Percentiles rank a stretch among this genome's conserved stretches.
These are phyloP conservation scores for Phodopus roborovskii DNA, from an alignment of 2,113 vertebrate genomes.

Conservation along the genomic window DNA sequence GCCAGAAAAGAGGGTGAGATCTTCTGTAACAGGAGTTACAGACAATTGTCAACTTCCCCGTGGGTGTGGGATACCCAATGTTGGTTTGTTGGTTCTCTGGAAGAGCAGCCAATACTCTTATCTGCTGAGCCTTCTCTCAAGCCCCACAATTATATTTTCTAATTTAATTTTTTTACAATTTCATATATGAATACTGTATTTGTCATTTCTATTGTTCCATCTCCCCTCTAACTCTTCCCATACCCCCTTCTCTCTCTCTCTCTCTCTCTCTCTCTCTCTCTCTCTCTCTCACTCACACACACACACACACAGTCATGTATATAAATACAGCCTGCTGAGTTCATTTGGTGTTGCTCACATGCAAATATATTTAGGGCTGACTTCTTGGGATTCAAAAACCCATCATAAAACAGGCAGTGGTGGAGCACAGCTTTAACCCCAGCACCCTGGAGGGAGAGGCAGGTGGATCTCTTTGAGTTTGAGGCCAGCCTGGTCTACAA, in stretches of 20 bases:
- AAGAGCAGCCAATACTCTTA: background rate
- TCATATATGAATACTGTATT: background rate
- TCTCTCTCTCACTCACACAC: no score
- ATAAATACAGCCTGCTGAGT: background rate
- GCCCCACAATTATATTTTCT: background rate
- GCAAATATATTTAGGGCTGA: background rate
- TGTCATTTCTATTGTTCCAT: background rate
- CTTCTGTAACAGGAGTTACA: background rate
- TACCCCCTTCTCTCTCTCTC: background rate
- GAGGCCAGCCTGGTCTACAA: background rate
- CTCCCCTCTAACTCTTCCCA: background rate
- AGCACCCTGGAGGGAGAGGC: background rate
- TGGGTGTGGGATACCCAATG: background rate
- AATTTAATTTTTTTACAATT: background rate
- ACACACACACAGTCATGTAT: background rate
- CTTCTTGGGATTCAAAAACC: background rate
- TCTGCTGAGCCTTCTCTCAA: background rate
- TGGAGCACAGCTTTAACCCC: background rate
- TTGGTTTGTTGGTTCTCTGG: background rate
- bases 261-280: no score
- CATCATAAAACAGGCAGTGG: background rate
- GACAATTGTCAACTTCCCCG: background rate
- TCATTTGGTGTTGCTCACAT: background rate
- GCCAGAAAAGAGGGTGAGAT: background rate
- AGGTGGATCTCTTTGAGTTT: background rate